These are phyloP conservation scores for Drosophila dunni DNA, from an alignment of 1,140 invertebrate species.

Conservation along the genomic window DNA sequence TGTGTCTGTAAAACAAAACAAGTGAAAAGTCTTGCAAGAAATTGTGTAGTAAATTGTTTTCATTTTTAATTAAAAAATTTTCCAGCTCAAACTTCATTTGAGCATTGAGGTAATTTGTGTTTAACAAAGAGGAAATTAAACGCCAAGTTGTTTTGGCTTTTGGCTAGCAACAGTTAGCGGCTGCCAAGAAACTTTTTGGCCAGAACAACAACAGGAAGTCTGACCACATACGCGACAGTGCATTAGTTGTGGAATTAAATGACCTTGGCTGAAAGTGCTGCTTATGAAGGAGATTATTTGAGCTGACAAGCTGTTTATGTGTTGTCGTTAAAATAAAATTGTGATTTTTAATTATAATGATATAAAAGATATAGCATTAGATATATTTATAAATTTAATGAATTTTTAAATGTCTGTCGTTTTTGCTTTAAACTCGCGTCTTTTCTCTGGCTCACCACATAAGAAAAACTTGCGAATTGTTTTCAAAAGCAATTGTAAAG, in stretches of 20 bases:
- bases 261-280: background rate
- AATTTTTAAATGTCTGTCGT: no score
- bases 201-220: background rate
- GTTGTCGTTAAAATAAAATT: no score
- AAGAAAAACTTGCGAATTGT: conserved; percentile 36
- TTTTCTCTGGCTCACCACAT: conserved; percentile 29
- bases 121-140: conserved; percentile 46
- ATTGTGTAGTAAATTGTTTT: conserved; percentile 58
- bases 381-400: no score
- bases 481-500: conserved; percentile 37
- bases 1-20: conserved; percentile 25
- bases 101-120: conserved; percentile 48
- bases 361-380: no score
- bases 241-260: background rate
- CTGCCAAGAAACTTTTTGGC: background rate
- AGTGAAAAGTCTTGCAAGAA: conserved; percentile 32
- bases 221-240: conserved; percentile 24
- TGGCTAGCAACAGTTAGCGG: background rate
- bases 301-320: no score
- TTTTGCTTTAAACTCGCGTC: no score
- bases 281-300: no score
- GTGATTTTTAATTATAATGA: no score
- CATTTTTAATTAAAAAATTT: conserved; percentile 60
- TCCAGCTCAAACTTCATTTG: conserved; percentile 38
- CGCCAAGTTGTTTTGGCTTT: conserved; percentile 9